Evolutionary conservation across 2,888 invertebrate species (phyloP), one percentile per base, ranked within the genome.

Genomic region (Aporophyla nigra): DNA sequence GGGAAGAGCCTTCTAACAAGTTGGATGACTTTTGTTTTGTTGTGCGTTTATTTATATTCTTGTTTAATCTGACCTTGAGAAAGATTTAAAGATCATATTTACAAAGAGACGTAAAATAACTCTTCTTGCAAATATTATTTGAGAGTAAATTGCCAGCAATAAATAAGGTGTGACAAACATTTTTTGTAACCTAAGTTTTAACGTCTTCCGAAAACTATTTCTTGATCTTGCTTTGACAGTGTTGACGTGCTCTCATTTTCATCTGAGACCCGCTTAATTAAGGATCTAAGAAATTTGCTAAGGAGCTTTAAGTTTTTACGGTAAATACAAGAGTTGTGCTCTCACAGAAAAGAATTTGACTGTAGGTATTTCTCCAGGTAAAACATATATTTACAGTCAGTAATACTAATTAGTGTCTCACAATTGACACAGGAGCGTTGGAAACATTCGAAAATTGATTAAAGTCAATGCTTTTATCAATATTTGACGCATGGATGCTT

Each of bases 11-110:
- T 0, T n/a, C 0, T 33, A 59, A 27, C 58, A 71, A 85, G 46
- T 78, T 51, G 59, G 40, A 59, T 61, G 61, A 62, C 7, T 85
- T 72, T 76, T 76, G 82, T 67, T 67, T 71, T 43, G 24, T 56
- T 40, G 9, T 54, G n/a, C 12, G 51, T 66, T 59, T 70, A 21
- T 68, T 54, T 43, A 9, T n/a, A 21, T 14, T 53, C 54, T 27
- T 24, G 53, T 19, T 54, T 24, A 61, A 61, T 16, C 9, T 27
- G 51, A 66, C 21, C 9, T 54, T n/a, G 14, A 19, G 16, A 71
- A 24, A 24, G 24, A 24, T 70, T 59, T 21, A 5, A 16, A 59
- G 24, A 40, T 51, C 10, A 43, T 67, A 9, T 43, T 16, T 6
- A 16, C 21, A 24, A 46, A 33, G 2, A 51, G 5, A 33, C 33